Percentiles rank a stretch among this genome's conserved stretches.
These are phyloP conservation scores for Diabrotica undecimpunctata DNA, from an alignment of 1,140 invertebrate species.

Conservation along the genomic window DNA sequence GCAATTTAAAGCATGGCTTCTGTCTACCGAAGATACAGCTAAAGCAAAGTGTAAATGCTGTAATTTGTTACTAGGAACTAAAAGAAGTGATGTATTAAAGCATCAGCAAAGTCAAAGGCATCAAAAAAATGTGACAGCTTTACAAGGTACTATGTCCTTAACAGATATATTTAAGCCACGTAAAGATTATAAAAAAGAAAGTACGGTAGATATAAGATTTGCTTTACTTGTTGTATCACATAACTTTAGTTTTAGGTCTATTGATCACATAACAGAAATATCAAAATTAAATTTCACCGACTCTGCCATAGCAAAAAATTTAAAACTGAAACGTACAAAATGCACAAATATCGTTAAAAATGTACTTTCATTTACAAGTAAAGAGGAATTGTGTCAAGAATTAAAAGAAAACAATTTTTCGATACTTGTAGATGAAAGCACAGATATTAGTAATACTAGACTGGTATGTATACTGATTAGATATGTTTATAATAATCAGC, in stretches of 20 bases:
- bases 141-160: slow-evolving; percentile 3
- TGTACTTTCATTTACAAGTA: slow-evolving; percentile 4
- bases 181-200: not conserved
- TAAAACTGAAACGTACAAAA: slow-evolving; percentile 14
- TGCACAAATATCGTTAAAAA: slow-evolving; percentile 6
- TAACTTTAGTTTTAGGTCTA: slow-evolving; percentile 15
- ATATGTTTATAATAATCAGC: slow-evolving; percentile 10
- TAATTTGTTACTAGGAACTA: slow-evolving; percentile 3
- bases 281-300: slow-evolving; percentile 6
- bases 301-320: not conserved
- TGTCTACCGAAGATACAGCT: too few relatives aligned
- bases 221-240: slow-evolving; percentile 16
- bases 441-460: slow-evolving; percentile 7
- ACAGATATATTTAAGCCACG: slow-evolving; percentile 8
- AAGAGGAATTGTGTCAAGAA: not conserved
- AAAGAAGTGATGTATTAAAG: slow-evolving; percentile 5
- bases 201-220: slow-evolving; percentile 12
- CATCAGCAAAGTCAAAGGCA: slow-evolving; percentile 4
- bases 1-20: too few relatives aligned
- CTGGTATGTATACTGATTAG: slow-evolving; percentile 9
- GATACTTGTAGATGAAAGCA: slow-evolving; percentile 8
- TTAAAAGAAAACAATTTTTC: slow-evolving; percentile 10
- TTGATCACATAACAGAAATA: slow-evolving; percentile 5
- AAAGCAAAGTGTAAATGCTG: slow-evolving; percentile 10
- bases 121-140: not conserved